Base-by-base conservation (phyloP, 1,140 invertebrate species). In the Drosophila repletoides region DNA sequence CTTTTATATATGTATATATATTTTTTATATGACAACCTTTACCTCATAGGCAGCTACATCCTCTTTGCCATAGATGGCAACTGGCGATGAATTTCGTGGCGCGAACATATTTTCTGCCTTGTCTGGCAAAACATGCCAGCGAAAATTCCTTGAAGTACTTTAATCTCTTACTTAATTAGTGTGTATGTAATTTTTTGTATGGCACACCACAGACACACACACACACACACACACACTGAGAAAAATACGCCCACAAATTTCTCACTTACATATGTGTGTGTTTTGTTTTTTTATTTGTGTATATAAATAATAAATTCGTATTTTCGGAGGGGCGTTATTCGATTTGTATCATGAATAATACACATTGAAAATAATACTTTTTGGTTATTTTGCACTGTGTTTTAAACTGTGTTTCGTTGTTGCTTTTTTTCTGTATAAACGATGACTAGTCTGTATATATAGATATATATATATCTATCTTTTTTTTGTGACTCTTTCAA, bases 21-120 rank as follows among this genome's bases (percentile, higher is more conserved):
- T 9, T 0, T 5, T 10, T n/a, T 48, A 5, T n/a, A n/a, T n/a
- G 43, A 58, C 48, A 59, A 72, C 38, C 58, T 80, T 80, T 88
- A 90, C 89, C 89, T 90, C 89, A 81, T 90, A 89, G 68, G 89
- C 89, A 43, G 89, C 89, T 41, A 90, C 56, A 75, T 90, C 89
- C 74, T 90, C 89, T 40, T 88, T 89, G 73, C 81, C 84, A 49
- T 88, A 89, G 33, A 69, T 69, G 80, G 80, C 70, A 63, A 76
- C 60, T 60, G 89, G 89, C 74, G 89, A 90, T 61, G 89, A 90
- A 64, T 90, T 90, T 66, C 88, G 75, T 58, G 89, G 89, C 46
- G 89, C 89, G 67, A 90, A 90, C 89, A 90, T 90, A n/a, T n/a
- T n/a, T 69, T 53, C 48, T 29, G 43, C 15, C n/a, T 28, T 34